A percentile compares a stretch with the other conserved stretches of the same genome.
phyloP scores from a whole-genome alignment of 2,888 invertebrate genomes.

The Lycophotia porphyrea region DNA sequence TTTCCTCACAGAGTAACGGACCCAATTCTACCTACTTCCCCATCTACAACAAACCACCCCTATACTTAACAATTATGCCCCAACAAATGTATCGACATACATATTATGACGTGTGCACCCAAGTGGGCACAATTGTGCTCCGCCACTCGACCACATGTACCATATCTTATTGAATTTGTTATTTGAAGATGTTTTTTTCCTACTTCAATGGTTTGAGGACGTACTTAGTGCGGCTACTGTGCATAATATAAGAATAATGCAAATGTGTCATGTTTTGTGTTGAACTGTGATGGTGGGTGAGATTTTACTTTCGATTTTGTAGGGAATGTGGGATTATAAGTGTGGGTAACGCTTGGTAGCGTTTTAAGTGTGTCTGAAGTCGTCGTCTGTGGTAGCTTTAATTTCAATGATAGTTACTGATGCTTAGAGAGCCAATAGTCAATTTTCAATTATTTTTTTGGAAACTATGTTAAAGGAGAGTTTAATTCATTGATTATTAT shows the following conservation, averaged over 20 bases:
- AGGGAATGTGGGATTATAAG: background rate
- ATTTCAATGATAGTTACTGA: too few species aligned
- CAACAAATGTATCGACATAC: conserved; percentile 76
- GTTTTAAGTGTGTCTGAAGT: background rate
- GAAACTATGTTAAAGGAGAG: too few species aligned
- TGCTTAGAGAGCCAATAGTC: background rate
- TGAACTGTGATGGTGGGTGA: conserved; percentile 1
- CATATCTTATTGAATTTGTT: conserved; percentile 84
- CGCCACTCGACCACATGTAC: conserved; percentile 86
- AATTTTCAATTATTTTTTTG: too few species aligned
- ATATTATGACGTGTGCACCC: conserved; percentile 83
- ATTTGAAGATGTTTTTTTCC: conserved; percentile 83
- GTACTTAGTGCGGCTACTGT: conserved; percentile 58
- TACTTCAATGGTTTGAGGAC: conserved; percentile 66
- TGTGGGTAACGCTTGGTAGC: background rate
- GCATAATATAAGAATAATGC: conserved; percentile 51
- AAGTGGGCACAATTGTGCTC: conserved; percentile 68
- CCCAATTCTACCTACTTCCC: conserved; percentile 48
- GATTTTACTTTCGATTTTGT: conserved; percentile 17
- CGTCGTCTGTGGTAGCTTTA: background rate
- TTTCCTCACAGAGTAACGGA: conserved; percentile 29
- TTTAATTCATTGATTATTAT: too few species aligned
- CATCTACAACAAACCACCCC: conserved; percentile 73
- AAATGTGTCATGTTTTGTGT: conserved; percentile 46
- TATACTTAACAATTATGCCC: conserved; percentile 84